These are phyloP conservation scores for Scaptomyza montana DNA, from an alignment of 1,140 invertebrate genomes.

Conservation along the genomic window DNA sequence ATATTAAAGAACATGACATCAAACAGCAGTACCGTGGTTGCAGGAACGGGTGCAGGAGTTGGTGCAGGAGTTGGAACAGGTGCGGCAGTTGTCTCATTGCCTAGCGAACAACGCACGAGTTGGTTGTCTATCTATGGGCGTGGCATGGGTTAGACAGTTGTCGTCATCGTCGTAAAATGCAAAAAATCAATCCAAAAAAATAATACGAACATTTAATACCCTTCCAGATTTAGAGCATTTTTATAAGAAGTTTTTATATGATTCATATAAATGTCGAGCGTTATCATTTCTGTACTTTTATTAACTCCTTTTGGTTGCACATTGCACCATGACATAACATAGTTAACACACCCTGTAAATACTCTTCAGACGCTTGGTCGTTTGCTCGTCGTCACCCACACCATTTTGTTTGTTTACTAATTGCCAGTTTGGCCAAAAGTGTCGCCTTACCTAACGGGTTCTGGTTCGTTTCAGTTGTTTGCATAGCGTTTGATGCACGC, in stretches of 20 bases:
- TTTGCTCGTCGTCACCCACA: background rate
- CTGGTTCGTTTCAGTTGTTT: slow-evolving; percentile 14
- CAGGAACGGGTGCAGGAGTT: slow-evolving; percentile 13
- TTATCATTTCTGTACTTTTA: too few relatives aligned
- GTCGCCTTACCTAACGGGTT: slow-evolving; percentile 38
- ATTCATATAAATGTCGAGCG: background rate
- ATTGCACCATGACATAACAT: too few relatives aligned
- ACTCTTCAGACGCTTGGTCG: background rate
- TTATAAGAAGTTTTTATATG: background rate
- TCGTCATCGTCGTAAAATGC: slow-evolving; percentile 2
- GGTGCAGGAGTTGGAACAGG: slow-evolving; percentile 15
- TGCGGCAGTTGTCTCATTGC: slow-evolving; percentile 23
- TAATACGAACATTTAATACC: background rate
- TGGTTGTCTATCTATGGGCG: slow-evolving; percentile 16
- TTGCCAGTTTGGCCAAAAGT: slow-evolving; percentile 33
- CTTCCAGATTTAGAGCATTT: background rate
- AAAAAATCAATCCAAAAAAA: background rate
- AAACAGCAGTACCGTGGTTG: slow-evolving; percentile 53
- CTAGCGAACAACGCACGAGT: slow-evolving; percentile 62
- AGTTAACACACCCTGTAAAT: background rate
- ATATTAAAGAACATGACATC: slow-evolving; percentile 79
- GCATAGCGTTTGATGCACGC: slow-evolving; percentile 2
- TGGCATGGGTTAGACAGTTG: slow-evolving; percentile 24
- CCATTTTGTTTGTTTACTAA: slow-evolving; percentile 33
- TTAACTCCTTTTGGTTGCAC: too few relatives aligned